These are phyloP conservation scores for Brachionus paranguensis DNA, from an alignment of 1,140 invertebrate species.

Conservation along the genomic window DNA sequence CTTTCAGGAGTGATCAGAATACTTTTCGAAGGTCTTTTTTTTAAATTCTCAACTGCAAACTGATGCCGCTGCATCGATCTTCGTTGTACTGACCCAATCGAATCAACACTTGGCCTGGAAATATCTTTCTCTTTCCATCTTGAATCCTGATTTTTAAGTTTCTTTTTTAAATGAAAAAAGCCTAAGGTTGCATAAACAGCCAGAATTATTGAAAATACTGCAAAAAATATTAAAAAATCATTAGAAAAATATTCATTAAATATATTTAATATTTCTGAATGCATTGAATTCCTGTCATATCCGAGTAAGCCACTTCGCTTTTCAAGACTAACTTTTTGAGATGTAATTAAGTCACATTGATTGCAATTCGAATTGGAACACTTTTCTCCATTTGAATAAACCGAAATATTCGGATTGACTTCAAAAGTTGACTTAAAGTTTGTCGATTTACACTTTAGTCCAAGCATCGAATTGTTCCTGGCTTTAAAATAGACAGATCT, in stretches of 20 bases:
- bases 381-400: neutral
- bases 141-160: neutral
- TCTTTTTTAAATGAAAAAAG: neutral
- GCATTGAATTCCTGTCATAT: neutral
- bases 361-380: neutral
- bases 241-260: neutral
- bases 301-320: neutral
- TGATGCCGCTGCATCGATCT: neutral
- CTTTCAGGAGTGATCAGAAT: neutral
- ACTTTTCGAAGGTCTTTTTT: conserved; percentile 28
- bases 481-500: neutral
- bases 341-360: neutral
- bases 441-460: neutral
- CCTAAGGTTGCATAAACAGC: neutral
- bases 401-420: neutral
- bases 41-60: conserved; percentile 1
- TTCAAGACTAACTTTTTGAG: neutral
- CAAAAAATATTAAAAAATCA: neutral
- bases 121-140: neutral
- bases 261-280: neutral
- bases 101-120: neutral
- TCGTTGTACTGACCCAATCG: neutral
- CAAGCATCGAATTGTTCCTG: neutral
- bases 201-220: neutral
- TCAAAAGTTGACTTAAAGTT: neutral